Conservation (phyloP, 1,140 invertebrate genomes). For the Babylonia areolata region DNA sequence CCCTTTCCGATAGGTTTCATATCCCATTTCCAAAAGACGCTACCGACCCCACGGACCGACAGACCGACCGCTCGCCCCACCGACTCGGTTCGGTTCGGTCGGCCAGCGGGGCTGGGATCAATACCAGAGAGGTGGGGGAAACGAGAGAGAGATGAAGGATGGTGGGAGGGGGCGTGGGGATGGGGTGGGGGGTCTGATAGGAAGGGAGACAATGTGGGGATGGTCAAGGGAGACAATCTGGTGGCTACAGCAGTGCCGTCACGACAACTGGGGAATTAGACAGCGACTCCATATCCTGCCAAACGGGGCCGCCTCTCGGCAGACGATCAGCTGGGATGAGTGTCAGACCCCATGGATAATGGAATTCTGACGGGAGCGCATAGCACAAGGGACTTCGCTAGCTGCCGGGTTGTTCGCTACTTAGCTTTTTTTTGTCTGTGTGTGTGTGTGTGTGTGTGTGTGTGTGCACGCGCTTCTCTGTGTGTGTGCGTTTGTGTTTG, state of each 20-base stretch:
- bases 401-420: too few species aligned
- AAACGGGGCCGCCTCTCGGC: not conserved
- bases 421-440: too few species aligned
- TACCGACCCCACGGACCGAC: constrained; percentile 1
- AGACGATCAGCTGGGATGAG: constrained; percentile 29
- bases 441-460: not conserved
- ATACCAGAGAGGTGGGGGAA: constrained; percentile 16
- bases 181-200: not conserved
- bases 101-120: not conserved
- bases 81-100: not conserved
- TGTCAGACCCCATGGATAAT: constrained; percentile 4
- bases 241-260: constrained; percentile 18
- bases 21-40: constrained; percentile 32
- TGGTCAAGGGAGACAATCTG: constrained; percentile 28
- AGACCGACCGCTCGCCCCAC: not conserved
- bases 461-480: too few species aligned
- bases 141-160: constrained; percentile 3
- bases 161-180: not conserved
- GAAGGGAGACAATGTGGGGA: constrained; percentile 20
- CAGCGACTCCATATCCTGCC: constrained; percentile 2
- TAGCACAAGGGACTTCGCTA: too few species aligned
- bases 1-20: constrained; percentile 22
- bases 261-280: constrained; percentile 16
- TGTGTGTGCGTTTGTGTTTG: too few species aligned
- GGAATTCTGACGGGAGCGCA: constrained; percentile 20